Evolutionary conservation across 2,797 vertebrate genomes (phyloP).

Genomic region (Gambusia yucatana): DNA sequence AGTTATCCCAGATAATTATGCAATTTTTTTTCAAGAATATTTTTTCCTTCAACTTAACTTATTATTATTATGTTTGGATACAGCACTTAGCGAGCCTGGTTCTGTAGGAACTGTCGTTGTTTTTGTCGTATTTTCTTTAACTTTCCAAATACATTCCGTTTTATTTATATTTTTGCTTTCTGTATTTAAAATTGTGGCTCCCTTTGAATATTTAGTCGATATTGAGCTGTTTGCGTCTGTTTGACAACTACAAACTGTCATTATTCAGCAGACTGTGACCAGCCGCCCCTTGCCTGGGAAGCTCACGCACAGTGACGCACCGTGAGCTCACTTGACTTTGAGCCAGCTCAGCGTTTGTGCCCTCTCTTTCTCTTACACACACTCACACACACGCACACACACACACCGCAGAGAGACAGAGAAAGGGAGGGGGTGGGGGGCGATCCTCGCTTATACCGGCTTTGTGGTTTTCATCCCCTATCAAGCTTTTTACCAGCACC

Average conservation of each 20-base stretch:
- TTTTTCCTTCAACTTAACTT: neutral
- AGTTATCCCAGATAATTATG: neutral
- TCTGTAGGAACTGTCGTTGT: neutral
- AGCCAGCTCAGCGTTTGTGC: slow-evolving; percentile 55
- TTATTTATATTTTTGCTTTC: neutral
- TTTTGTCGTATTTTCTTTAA: too few species aligned
- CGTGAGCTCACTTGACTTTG: slow-evolving; percentile 63
- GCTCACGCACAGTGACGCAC: slow-evolving; percentile 57
- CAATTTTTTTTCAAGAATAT: neutral
- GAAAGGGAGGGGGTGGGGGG: neutral
- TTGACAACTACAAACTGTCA: neutral
- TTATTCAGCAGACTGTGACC: slow-evolving; percentile 7
- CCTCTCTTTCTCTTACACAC: slow-evolving; percentile 2
- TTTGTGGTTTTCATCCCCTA: slow-evolving; percentile 60
- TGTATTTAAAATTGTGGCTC: neutral
- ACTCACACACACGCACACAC: slow-evolving; percentile 12
- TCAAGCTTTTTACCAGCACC: slow-evolving; percentile 31
- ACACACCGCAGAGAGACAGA: slow-evolving; percentile 25
- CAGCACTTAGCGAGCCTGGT: neutral
- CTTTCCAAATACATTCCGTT: neutral
- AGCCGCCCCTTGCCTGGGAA: slow-evolving; percentile 1
- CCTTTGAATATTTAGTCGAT: neutral
- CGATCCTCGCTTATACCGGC: slow-evolving; percentile 60
- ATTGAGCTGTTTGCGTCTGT: neutral
- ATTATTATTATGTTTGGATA: neutral